These are phyloP conservation scores for Paracentrotus lividus DNA, from an alignment of 53 echinoderm and acorn worm species.

Conservation along the genomic window DNA sequence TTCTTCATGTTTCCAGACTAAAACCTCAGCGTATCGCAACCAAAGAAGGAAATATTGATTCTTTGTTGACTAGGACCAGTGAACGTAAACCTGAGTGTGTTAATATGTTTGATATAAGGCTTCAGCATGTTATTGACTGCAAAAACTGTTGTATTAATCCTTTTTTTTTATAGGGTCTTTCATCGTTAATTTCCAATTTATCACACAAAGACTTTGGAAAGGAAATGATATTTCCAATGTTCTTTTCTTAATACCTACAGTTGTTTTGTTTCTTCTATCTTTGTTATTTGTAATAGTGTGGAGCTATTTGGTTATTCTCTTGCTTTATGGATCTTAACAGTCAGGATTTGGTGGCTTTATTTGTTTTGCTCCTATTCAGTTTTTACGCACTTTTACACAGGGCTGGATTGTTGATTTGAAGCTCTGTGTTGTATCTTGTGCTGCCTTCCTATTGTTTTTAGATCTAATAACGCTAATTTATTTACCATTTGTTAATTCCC, in stretches of 20 bases:
- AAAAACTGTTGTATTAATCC: too few relatives aligned
- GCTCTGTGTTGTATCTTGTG: constrained; percentile 12
- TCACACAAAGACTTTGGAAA: neutral
- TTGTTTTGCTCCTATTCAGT: neutral
- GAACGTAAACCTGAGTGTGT: too few relatives aligned
- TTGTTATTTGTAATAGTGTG: too few relatives aligned
- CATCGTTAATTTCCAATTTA: too few relatives aligned
- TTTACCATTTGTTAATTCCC: neutral
- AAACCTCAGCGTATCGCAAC: neutral
- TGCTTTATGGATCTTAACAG: neutral
- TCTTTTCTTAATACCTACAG: neutral
- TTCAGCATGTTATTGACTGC: too few relatives aligned
- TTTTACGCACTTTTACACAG: neutral
- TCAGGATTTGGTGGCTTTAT: neutral
- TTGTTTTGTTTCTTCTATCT: neutral
- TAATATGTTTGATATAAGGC: too few relatives aligned
- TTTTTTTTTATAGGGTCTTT: too few relatives aligned
- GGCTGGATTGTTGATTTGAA: constrained; percentile 11
- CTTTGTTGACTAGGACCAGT: neutral
- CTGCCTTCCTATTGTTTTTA: neutral
- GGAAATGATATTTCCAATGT: neutral
- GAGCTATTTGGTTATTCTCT: neutral
- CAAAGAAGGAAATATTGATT: neutral
- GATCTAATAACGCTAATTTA: neutral
- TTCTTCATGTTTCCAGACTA: neutral